Percentiles rank a stretch among this genome's conserved stretches.
These are phyloP conservation scores for Eutolmus rufibarbis DNA, from an alignment of 2,888 invertebrate species.

Conservation along the genomic window DNA sequence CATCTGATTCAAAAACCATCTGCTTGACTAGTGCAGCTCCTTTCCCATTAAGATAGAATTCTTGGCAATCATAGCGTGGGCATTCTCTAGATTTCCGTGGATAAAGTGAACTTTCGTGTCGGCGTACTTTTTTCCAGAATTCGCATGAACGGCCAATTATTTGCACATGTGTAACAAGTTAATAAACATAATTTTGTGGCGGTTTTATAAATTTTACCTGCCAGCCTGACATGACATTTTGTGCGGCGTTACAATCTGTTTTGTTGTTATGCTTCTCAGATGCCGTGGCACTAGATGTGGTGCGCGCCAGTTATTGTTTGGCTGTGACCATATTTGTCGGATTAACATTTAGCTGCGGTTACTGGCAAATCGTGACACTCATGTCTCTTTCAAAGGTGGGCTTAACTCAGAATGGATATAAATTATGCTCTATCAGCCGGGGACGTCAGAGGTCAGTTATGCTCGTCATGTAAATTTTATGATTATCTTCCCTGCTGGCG, in stretches of 20 bases:
- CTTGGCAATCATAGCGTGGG: background rate
- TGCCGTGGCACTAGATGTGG: constrained; percentile 8
- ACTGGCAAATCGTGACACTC: constrained; percentile 41
- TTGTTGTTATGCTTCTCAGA: background rate
- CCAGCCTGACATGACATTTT: constrained; percentile 44
- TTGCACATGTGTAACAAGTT: constrained; percentile 38
- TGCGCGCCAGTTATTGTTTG: constrained; percentile 16
- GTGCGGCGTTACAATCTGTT: constrained; percentile 27
- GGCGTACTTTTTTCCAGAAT: background rate
- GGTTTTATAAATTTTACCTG: constrained; percentile 38
- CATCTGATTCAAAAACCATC: background rate
- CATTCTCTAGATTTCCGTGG: background rate
- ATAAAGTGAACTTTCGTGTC: constrained; percentile 11
- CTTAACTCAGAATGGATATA: constrained; percentile 22
- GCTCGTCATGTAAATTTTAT: constrained; percentile 31
- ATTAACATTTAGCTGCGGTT: constrained; percentile 43
- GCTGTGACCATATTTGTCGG: constrained; percentile 44
- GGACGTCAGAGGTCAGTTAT: constrained; percentile 36
- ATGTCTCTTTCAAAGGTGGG: constrained; percentile 39
- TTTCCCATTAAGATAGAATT: background rate
- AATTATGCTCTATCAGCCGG: constrained; percentile 32
- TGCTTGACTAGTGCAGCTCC: background rate
- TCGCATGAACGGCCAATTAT: constrained; percentile 35
- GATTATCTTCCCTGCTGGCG: background rate
- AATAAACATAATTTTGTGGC: constrained; percentile 44